Evolutionary conservation across 2,797 vertebrate genomes (phyloP), one percentile per base, ranked within the genome.

Genomic region (Ataeniobius toweri): DNA sequence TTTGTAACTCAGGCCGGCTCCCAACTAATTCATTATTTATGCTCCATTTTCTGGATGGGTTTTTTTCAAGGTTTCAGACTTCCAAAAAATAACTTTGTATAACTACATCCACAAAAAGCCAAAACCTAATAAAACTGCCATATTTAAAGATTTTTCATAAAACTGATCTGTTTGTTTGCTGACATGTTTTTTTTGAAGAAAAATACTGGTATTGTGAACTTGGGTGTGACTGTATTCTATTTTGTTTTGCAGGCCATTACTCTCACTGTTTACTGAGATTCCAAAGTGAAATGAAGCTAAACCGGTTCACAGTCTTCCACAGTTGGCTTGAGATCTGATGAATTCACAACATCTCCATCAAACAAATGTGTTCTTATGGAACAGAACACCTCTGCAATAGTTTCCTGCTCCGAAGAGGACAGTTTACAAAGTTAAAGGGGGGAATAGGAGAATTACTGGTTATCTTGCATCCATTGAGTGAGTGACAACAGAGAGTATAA

Each of bases 401-500:
- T 67, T 44, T 12, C 20, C 36, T 13, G 63, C 3, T 44, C 9
- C 41, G 5, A 68, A 68, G 10, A 10, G 20, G 39, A 44, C 65
- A 68, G 20, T 20, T 68, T 41, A 68, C 1, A 2, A 44, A 68
- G 4, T 41, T n/a, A 75, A 63, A 70, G 13, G 63, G 36, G 53
- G 53, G 28, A 77, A 39, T 68, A 28, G 20, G 55, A n/a, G 41
- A 24, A 39, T 24, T 53, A 51, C 63, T 81, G 58, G 72, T 41
- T 73, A 53, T 79, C 67, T 90, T 74, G 72, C 53, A 76, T 74
- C 77, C 63, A 72, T 74, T 74, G 78, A 77, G 83, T 65, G 68
- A 53, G 73, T 68, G 72, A 83, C 84, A 90, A 89, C 78, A 73
- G 75, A 24, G 50, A 81, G 76, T 81, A 78, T 82, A 67, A 73